These are phyloP conservation scores for Hypolimnas misippus DNA, from an alignment of 2,888 invertebrate genomes.

Conservation along the genomic window DNA sequence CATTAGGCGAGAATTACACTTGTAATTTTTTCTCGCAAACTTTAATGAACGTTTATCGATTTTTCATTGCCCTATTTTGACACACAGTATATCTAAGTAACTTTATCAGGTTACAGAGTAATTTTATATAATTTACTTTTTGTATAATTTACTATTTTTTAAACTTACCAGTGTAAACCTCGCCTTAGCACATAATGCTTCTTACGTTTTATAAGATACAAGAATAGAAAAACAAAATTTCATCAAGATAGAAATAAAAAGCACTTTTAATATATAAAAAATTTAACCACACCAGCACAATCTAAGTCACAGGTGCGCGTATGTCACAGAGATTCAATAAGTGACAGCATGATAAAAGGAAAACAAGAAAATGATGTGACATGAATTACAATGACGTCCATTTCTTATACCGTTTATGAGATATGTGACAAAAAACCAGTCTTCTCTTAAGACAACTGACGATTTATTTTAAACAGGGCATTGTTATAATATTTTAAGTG, in stretches of 20 bases:
- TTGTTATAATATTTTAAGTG: background rate
- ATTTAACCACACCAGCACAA: slow-evolving; percentile 1
- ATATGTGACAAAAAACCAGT: background rate
- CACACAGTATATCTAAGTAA: too few relatives aligned
- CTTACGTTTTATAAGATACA: too few relatives aligned
- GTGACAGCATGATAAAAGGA: slow-evolving; percentile 52
- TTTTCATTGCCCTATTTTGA: too few relatives aligned
- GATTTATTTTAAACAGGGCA: background rate
- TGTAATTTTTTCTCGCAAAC: too few relatives aligned
- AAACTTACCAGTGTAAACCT: too few relatives aligned
- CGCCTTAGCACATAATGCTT: too few relatives aligned
- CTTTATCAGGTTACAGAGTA: too few relatives aligned
- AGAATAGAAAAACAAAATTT: too few relatives aligned
- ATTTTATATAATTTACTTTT: too few relatives aligned
- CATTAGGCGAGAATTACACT: too few relatives aligned
- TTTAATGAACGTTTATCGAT: too few relatives aligned
- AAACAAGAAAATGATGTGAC: slow-evolving; percentile 31
- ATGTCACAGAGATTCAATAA: slow-evolving; percentile 62
- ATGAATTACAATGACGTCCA: slow-evolving; percentile 22
- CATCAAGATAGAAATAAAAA: background rate
- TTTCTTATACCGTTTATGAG: slow-evolving; percentile 14
- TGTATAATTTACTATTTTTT: too few relatives aligned
- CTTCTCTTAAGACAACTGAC: background rate
- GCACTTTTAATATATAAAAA: slow-evolving; percentile 9
- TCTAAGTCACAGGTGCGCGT: slow-evolving; percentile 46